Percentiles rank a stretch among this genome's conserved stretches.
Conservation (phyloP, 23 tunicate species). For the Pegea sp. region DNA sequence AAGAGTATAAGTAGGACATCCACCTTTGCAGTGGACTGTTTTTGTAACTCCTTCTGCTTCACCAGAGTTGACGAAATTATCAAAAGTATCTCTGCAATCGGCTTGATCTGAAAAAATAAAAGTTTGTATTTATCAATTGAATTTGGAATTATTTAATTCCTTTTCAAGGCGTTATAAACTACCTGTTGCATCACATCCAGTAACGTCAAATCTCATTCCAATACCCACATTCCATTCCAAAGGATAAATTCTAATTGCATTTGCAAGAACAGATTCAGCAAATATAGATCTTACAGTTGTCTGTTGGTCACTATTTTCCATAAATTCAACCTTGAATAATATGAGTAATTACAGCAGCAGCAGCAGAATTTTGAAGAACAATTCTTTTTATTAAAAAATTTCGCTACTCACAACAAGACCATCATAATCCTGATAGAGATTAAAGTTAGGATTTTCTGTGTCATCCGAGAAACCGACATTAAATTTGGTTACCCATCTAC, state of each 20-base stretch:
- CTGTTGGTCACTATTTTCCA: conserved; percentile 26
- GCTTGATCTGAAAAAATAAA: conserved; percentile 10
- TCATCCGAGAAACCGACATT: conserved; percentile 50
- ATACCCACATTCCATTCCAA: conserved; percentile 44
- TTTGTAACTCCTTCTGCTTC: conserved; percentile 13
- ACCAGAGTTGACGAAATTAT: conserved; percentile 1
- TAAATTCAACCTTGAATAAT: conserved; percentile 10
- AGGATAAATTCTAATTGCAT: conserved; percentile 65
- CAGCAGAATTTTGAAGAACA: background rate
- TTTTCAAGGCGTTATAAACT: conserved; percentile 8
- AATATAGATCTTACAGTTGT: conserved; percentile 17
- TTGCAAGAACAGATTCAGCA: conserved; percentile 50
- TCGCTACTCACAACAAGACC: conserved; percentile 21
- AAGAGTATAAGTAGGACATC: conserved; percentile 17
- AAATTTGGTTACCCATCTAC: conserved; percentile 52
- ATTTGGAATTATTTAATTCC: background rate
- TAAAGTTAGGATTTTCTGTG: conserved; percentile 25
- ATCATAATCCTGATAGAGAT: conserved; percentile 39
- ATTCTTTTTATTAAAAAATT: background rate
- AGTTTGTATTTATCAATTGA: background rate
- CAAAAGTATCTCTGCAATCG: conserved; percentile 14
- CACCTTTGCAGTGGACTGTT: conserved; percentile 44
- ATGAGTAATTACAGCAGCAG: too few relatives aligned
- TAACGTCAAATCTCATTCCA: conserved; percentile 61
- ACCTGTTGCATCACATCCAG: conserved; percentile 77